These are phyloP conservation scores for Vicugna pacos DNA, from an alignment of 2,113 vertebrate species.

Conservation along the genomic window DNA sequence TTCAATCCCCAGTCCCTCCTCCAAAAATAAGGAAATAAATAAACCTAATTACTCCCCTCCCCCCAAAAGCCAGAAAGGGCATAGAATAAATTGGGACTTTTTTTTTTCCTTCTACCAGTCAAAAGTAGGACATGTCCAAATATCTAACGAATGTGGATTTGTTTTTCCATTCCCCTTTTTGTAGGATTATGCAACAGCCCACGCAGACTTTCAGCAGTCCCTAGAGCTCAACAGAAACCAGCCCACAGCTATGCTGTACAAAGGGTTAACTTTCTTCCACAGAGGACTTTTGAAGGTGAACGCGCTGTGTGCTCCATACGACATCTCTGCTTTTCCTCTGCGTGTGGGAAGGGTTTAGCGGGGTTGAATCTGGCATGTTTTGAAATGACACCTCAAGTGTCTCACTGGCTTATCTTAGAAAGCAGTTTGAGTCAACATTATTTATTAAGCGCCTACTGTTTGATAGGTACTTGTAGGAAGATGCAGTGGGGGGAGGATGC, in stretches of 20 bases:
- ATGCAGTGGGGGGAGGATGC: neutral
- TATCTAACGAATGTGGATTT: slow-evolving; percentile 43
- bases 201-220: slow-evolving; percentile 97
- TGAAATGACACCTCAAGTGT: neutral
- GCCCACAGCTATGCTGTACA: slow-evolving; percentile 97
- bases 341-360: neutral
- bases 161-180: neutral
- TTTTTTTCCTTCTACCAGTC: neutral
- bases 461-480: neutral
- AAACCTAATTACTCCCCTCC: too few species aligned
- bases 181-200: slow-evolving; percentile 96
- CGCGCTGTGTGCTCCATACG: neutral
- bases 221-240: slow-evolving; percentile 97
- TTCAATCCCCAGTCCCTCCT: too few species aligned
- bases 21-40: too few species aligned
- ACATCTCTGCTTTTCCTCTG: neutral
- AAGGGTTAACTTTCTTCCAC: slow-evolving; percentile 98
- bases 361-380: neutral
- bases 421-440: neutral
- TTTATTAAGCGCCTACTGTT: slow-evolving; percentile 36
- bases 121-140: neutral
- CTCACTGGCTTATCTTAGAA: neutral
- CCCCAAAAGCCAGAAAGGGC: neutral
- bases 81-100: neutral
- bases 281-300: slow-evolving; percentile 97